Evolutionary conservation across 2,113 vertebrate genomes (phyloP).

Genomic region (Puffinus mauretanicus): DNA sequence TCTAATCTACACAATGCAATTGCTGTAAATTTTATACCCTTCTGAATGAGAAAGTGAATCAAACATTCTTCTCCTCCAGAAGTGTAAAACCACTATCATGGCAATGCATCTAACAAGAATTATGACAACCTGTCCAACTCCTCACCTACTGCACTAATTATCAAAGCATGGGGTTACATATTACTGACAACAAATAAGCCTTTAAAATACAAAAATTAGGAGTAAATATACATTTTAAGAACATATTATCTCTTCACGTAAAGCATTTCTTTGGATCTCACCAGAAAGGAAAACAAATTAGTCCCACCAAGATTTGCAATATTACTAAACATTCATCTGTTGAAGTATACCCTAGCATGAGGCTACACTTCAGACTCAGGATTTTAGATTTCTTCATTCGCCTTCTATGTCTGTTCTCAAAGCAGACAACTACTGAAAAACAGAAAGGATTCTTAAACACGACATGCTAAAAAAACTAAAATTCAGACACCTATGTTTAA

Average conservation of each 20-base stretch:
- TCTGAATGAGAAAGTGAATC: neutral
- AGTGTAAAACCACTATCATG: neutral
- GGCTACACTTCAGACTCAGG: neutral
- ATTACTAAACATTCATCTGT: neutral
- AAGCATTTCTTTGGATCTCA: neutral
- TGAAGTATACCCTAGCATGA: neutral
- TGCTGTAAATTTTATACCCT: neutral
- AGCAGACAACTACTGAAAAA: neutral
- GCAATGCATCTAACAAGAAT: neutral
- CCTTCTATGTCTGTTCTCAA: neutral
- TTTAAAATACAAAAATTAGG: neutral
- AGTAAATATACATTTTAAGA: neutral
- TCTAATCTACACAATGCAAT: neutral
- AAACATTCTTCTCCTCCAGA: neutral
- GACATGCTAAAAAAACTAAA: neutral
- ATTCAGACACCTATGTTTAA: neutral
- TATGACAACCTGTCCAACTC: neutral
- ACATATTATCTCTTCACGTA: neutral
- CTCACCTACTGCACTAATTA: neutral
- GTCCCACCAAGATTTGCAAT: neutral
- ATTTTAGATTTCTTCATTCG: neutral
- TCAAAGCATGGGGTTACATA: neutral
- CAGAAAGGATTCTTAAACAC: neutral
- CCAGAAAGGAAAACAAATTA: neutral
- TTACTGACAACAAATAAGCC: neutral